These are phyloP conservation scores for Drosophila novamexicana DNA, from an alignment of 1,140 invertebrate species.

Conservation along the genomic window DNA sequence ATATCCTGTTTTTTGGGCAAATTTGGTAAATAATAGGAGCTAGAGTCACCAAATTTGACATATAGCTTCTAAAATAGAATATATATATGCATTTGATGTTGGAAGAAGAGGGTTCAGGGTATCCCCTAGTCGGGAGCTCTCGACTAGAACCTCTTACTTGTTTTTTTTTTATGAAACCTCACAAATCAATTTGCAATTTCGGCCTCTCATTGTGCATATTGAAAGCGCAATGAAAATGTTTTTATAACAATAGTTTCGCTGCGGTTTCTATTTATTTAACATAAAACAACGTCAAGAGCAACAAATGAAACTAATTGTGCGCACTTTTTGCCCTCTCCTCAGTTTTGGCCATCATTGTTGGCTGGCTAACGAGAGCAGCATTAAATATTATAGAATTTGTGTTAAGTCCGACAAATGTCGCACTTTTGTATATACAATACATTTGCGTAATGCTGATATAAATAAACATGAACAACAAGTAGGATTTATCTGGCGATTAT, in stretches of 20 bases:
- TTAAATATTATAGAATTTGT: slow-evolving; percentile 42
- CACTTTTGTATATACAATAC: slow-evolving; percentile 15
- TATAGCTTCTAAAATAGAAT: no score
- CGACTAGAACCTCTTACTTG: no score
- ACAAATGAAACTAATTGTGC: slow-evolving; percentile 22
- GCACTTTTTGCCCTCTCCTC: neutral
- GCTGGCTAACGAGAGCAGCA: slow-evolving; percentile 23
- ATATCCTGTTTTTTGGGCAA: no score
- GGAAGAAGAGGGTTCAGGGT: no score
- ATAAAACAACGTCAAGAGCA: slow-evolving; percentile 30
- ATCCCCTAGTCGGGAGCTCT: no score
- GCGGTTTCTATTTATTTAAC: slow-evolving; percentile 67
- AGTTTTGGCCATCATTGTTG: slow-evolving; percentile 19
- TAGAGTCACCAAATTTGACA: no score
- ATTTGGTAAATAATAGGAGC: no score
- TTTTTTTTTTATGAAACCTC: slow-evolving; percentile 61
- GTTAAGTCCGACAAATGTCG: slow-evolving; percentile 33
- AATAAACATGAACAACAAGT: neutral
- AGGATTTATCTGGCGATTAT: neutral
- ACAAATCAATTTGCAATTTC: slow-evolving; percentile 75
- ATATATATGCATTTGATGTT: no score
- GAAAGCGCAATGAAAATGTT: slow-evolving; percentile 60
- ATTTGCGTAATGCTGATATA: slow-evolving; percentile 6
- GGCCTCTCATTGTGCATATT: slow-evolving; percentile 53
- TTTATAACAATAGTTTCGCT: slow-evolving; percentile 68